Percentiles rank a stretch among this genome's conserved stretches.
These are phyloP conservation scores for Philotrypesis tridentata DNA, from an alignment of 1,140 invertebrate species.

Conservation along the genomic window DNA sequence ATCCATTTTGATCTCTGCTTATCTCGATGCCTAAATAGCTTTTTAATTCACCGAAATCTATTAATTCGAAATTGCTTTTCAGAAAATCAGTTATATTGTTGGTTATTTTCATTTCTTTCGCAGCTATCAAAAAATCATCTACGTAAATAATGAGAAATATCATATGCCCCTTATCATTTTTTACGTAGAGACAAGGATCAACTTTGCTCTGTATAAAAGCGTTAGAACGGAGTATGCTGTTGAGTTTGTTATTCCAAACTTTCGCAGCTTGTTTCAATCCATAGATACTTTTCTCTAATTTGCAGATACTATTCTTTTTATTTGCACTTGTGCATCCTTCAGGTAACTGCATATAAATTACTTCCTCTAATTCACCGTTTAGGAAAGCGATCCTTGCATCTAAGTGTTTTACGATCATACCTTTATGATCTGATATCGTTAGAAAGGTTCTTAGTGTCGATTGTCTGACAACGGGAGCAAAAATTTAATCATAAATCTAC, in stretches of 20 bases:
- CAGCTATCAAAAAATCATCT: background rate
- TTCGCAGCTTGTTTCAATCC: conserved; percentile 4
- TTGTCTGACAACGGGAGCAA: conserved; percentile 19
- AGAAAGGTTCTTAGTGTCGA: conserved; percentile 56
- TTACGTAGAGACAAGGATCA: background rate
- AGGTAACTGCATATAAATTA: conserved; percentile 66
- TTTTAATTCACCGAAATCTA: too few species aligned
- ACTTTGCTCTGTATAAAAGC: background rate
- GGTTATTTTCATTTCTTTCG: background rate
- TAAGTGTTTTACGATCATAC: conserved; percentile 66
- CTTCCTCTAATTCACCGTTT: conserved; percentile 49
- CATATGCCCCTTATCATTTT: conserved; percentile 39
- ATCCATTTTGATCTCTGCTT: too few species aligned
- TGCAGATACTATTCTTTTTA: background rate
- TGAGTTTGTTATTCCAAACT: conserved; percentile 2
- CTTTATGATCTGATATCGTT: conserved; percentile 64
- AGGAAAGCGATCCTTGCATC: conserved; percentile 57
- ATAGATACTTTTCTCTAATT: conserved; percentile 13
- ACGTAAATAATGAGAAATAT: conserved; percentile 26
- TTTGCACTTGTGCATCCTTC: background rate
- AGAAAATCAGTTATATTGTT: too few species aligned
- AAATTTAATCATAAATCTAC: conserved; percentile 56
- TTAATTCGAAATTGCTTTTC: too few species aligned
- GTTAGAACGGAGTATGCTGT: background rate
- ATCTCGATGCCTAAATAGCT: too few species aligned